Evolutionary conservation across 2,113 vertebrate genomes (phyloP).

Genomic region (Cyprinodon brontotheroides): DNA sequence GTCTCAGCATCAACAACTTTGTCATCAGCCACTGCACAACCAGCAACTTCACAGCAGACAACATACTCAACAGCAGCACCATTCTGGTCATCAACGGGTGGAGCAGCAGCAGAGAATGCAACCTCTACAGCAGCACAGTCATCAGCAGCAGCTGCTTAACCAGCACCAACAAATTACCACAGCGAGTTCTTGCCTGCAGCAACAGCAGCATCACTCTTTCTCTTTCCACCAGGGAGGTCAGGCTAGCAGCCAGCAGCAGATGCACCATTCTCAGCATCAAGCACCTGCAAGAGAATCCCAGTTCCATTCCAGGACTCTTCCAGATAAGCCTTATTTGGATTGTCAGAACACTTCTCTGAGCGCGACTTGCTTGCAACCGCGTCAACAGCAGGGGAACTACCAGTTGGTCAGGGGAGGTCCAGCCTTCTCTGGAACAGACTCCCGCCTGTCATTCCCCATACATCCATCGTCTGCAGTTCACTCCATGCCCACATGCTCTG

Average conservation of each 20-base stretch:
- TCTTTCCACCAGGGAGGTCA: slow-evolving; percentile 87
- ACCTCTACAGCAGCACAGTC: slow-evolving; percentile 66
- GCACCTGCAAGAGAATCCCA: slow-evolving; percentile 66
- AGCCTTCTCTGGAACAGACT: slow-evolving; percentile 81
- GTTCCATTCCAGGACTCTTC: slow-evolving; percentile 78
- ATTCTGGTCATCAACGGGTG: slow-evolving; percentile 63
- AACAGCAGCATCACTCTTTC: slow-evolving; percentile 88
- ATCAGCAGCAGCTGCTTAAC: slow-evolving; percentile 74
- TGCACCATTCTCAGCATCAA: slow-evolving; percentile 58
- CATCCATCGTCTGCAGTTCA: slow-evolving; percentile 79
- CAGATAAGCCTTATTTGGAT: slow-evolving; percentile 86
- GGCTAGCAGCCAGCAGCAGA: slow-evolving; percentile 80
- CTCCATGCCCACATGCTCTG: slow-evolving; percentile 87
- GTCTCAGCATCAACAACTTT: slow-evolving; percentile 67
- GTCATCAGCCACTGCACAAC: slow-evolving; percentile 73
- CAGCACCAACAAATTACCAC: slow-evolving; percentile 86
- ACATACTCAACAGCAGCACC: slow-evolving; percentile 62
- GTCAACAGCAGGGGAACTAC: slow-evolving; percentile 79
- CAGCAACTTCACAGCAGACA: slow-evolving; percentile 72
- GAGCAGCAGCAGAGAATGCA: slow-evolving; percentile 66
- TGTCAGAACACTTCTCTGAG: slow-evolving; percentile 69
- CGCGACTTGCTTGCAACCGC: slow-evolving; percentile 75
- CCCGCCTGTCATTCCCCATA: slow-evolving; percentile 82
- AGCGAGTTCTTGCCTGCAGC: slow-evolving; percentile 86
- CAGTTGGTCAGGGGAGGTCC: slow-evolving; percentile 79